A percentile compares a stretch with the other conserved stretches of the same genome.
phyloP scores from a whole-genome alignment of 2,797 vertebrate genomes.

The Sebastes cheni region DNA sequence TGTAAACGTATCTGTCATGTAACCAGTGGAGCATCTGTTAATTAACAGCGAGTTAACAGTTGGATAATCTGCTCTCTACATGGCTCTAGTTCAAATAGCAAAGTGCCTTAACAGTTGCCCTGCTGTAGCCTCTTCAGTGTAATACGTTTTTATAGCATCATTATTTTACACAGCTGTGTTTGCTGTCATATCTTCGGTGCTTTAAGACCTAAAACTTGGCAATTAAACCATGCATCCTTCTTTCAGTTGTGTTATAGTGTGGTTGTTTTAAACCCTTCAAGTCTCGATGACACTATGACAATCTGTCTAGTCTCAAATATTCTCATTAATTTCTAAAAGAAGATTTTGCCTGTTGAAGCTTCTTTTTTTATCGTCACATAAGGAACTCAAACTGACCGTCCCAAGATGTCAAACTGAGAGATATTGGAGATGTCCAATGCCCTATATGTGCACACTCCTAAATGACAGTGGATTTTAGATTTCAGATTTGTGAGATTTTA shows the following conservation, averaged over 20 bases:
- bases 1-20: not conserved
- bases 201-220: not conserved
- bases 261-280: not conserved
- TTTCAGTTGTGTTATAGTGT: not conserved
- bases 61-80: constrained; percentile 37
- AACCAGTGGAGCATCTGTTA: constrained; percentile 30
- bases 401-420: not conserved
- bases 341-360: not conserved
- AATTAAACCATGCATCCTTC: not conserved
- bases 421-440: not conserved
- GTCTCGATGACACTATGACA: not conserved
- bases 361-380: not conserved
- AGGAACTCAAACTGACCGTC: not conserved
- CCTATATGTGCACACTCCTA: not conserved
- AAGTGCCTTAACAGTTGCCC: not conserved
- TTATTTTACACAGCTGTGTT: constrained; percentile 1
- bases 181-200: not conserved
- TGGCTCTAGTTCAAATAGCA: constrained; percentile 17
- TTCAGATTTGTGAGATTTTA: not conserved
- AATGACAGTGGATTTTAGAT: not conserved
- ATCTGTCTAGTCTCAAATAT: too few relatives aligned
- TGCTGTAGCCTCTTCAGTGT: not conserved
- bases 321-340: not conserved
- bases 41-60: constrained; percentile 34
- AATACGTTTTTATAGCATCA: not conserved